Evolutionary conservation across 2,888 invertebrate species (phyloP).

Genomic region (Coleophora deauratella): DNA sequence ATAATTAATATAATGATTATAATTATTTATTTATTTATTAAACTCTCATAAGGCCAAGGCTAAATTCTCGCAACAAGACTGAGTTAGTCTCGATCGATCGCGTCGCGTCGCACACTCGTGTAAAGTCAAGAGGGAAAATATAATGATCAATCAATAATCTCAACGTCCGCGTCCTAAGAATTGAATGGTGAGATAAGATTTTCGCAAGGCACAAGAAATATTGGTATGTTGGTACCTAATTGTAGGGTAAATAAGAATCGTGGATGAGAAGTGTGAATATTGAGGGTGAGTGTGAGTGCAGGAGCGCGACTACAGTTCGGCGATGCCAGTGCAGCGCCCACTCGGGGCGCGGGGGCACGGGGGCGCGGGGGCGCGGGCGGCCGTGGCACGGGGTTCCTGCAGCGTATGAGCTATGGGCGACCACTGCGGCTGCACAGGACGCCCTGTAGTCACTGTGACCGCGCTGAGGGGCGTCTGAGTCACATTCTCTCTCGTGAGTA

Average conservation of each 20-base stretch:
- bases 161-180: no score
- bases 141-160: background rate
- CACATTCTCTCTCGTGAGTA: no score
- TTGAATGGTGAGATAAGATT: background rate
- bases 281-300: constrained; percentile 25
- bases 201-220: constrained; percentile 66
- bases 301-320: constrained; percentile 34
- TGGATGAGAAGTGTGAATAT: no score
- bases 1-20: constrained; percentile 60
- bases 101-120: constrained; percentile 48
- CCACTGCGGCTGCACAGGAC: no score
- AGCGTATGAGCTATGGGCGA: no score
- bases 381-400: no score
- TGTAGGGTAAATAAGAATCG: constrained; percentile 16
- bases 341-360: constrained; percentile 6
- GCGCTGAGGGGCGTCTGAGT: no score
- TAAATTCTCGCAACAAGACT: constrained; percentile 73
- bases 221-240: constrained; percentile 37
- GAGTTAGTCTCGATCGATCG: constrained; percentile 46
- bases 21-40: constrained; percentile 51
- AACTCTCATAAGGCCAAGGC: constrained; percentile 74
- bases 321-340: constrained; percentile 35
- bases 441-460: constrained; percentile 1
- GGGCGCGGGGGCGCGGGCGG: constrained; percentile 11
- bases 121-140: no score